Evolutionary conservation across 2,113 vertebrate genomes (phyloP), one percentile per base, ranked within the genome.

Genomic region (Cheilinus undulatus): DNA sequence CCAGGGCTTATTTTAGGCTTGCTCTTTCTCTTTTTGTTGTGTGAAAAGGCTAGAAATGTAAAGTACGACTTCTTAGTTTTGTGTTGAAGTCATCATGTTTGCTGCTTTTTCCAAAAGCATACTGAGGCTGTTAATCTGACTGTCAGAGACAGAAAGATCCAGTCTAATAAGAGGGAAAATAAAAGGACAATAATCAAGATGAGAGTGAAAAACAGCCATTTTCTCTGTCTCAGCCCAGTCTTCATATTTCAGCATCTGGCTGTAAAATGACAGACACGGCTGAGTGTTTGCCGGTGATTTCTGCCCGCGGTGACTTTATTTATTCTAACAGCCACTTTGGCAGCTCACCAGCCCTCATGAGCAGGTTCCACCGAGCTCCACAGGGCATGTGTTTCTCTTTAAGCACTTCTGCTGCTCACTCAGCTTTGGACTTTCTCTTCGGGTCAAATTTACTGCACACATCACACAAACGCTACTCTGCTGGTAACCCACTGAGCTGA

Each of bases 321-420:
- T 50, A 42, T 58, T 14, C 42, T 46, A 48, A 49, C 58, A 50
- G 65, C 28, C n/a, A 1, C 1, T 48, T 13, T 76, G 63, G 72
- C 63, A 24, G 56, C 27, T 53, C 22, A 26, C 28, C 65, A 30
- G 32, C 42, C 19, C 4, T 17, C 24, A 6, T 54, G 49, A 24
- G 57, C 34, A 52, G 63, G 56, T 76, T 12, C 1, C 8, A 38
- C 65, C 36, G 14, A 2, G 23, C 64, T 48, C 42, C n/a, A 2
- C 58, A 0, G 42, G 30, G 42, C 73, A 70, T 45, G 67, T 66
- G 60, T 46, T 78, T 78, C 46, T 71, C 34, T 63, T 68, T 67
- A 62, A 56, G 52, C 27, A 2, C 67, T 23, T 64, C 40, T 67
- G 69, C 69, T 20, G 53, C 36, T 15, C 14, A 61, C 28, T 66